Percentiles rank a stretch among this genome's conserved stretches.
Evolutionary conservation across 1,140 invertebrate species (phyloP).

Genomic region (Nomia melanderi): DNA sequence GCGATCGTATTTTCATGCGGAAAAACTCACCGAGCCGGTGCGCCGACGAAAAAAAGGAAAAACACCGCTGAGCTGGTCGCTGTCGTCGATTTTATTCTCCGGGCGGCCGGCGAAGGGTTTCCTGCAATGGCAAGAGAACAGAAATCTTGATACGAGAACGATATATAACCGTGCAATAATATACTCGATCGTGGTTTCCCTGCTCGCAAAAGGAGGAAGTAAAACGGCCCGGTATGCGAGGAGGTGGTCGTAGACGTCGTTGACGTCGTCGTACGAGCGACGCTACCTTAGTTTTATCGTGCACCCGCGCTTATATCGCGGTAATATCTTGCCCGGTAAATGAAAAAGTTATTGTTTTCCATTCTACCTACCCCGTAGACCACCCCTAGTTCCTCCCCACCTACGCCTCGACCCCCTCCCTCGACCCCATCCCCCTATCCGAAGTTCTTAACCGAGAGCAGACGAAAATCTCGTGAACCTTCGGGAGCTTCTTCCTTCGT

Average conservation of each 20-base stretch:
- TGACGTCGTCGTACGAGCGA: slow-evolving; percentile 36
- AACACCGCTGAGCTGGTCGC: not conserved
- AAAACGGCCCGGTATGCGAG: slow-evolving; percentile 35
- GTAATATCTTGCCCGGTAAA: slow-evolving; percentile 63
- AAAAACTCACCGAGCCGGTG: slow-evolving; percentile 38
- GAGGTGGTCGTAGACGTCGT: slow-evolving; percentile 10
- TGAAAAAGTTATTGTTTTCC: slow-evolving; percentile 70
- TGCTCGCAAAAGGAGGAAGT: slow-evolving; percentile 32
- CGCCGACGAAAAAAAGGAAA: slow-evolving; percentile 9
- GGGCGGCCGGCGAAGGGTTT: slow-evolving; percentile 5
- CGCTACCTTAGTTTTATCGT: slow-evolving; percentile 59
- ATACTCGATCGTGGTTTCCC: slow-evolving; percentile 53
- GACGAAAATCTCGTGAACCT: slow-evolving; percentile 32
- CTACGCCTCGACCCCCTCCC: too few relatives aligned
- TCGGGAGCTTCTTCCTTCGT: slow-evolving; percentile 1
- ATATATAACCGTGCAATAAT: slow-evolving; percentile 48
- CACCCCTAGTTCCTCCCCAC: too few relatives aligned
- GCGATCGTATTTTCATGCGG: slow-evolving; percentile 3
- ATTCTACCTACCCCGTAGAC: slow-evolving; percentile 46
- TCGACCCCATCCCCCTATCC: not conserved
- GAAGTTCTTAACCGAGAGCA: slow-evolving; percentile 39
- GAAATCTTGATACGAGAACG: slow-evolving; percentile 50
- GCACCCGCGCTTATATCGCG: slow-evolving; percentile 55
- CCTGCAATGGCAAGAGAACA: slow-evolving; percentile 54
- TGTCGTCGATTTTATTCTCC: slow-evolving; percentile 25